Conservation (phyloP, 2,113 vertebrate species). For the Condylura cristata region DNA sequence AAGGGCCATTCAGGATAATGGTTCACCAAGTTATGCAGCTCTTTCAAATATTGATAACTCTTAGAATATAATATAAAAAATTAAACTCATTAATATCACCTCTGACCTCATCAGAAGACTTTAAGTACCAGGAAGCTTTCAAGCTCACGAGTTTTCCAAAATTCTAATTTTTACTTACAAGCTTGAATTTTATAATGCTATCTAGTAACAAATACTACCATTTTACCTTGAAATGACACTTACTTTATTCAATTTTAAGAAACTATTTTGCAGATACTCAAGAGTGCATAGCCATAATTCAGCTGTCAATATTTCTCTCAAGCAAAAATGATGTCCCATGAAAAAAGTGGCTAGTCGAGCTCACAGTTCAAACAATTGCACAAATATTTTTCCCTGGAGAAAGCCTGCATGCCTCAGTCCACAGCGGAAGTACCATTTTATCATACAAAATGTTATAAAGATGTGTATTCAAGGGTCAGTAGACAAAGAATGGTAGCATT, state of each 20-base stretch:
- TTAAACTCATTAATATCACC: background rate
- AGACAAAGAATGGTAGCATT: background rate
- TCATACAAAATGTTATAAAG: background rate
- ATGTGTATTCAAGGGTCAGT: background rate
- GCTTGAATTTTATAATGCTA: conserved; percentile 9
- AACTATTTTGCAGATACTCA: background rate
- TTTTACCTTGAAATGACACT: background rate
- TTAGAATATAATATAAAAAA: background rate
- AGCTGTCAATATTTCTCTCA: background rate
- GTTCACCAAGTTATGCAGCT: background rate
- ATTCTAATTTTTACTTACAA: conserved; percentile 39
- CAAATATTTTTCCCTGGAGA: background rate
- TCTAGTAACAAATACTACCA: background rate
- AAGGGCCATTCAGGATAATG: background rate
- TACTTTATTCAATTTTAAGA: conserved; percentile 17
- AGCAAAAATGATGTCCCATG: background rate
- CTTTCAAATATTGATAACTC: conserved; percentile 25
- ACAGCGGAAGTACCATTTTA: background rate
- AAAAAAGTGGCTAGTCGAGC: background rate
- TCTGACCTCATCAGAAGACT: background rate
- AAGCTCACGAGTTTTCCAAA: conserved; percentile 14
- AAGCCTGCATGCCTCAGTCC: accelerated
- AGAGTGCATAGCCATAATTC: background rate
- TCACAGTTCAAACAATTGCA: background rate
- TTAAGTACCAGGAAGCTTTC: background rate